phyloP scores from a whole-genome alignment of 1,140 invertebrate species.

The Tetraneura akinire region DNA sequence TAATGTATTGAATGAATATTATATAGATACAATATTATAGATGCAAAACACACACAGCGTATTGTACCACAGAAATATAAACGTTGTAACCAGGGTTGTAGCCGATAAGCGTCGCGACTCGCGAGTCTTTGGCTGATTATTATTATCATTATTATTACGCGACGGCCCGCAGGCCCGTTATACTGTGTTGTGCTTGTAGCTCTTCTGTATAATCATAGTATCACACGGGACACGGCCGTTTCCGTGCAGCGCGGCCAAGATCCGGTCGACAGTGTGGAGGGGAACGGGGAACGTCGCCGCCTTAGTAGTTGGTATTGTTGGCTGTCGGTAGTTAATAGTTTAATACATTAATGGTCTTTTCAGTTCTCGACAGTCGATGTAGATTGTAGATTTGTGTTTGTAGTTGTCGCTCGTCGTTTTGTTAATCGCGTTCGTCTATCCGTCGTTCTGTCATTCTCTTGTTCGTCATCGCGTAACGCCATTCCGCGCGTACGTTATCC shows the following conservation, averaged over 20 bases:
- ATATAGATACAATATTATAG: no score
- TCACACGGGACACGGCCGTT: not conserved
- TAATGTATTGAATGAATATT: no score
- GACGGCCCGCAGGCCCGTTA: not conserved
- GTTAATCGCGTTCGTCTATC: not conserved
- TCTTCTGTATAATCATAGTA: no score
- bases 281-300: not conserved
- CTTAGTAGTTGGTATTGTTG: no score
- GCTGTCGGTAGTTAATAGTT: no score
- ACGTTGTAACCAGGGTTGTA: no score
- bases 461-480: constrained; percentile 9
- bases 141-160: not conserved
- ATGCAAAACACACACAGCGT: not conserved
- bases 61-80: no score
- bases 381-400: not conserved
- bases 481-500: not conserved
- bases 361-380: no score
- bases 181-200: no score
- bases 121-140: no score
- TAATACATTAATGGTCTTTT: no score
- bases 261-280: not conserved
- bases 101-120: not conserved
- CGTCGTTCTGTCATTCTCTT: not conserved
- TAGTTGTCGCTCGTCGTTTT: not conserved
- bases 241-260: not conserved